Evolutionary conservation across 1,140 invertebrate species (phyloP), one percentile per base, ranked within the genome.

Genomic region (Drosophila pandora): DNA sequence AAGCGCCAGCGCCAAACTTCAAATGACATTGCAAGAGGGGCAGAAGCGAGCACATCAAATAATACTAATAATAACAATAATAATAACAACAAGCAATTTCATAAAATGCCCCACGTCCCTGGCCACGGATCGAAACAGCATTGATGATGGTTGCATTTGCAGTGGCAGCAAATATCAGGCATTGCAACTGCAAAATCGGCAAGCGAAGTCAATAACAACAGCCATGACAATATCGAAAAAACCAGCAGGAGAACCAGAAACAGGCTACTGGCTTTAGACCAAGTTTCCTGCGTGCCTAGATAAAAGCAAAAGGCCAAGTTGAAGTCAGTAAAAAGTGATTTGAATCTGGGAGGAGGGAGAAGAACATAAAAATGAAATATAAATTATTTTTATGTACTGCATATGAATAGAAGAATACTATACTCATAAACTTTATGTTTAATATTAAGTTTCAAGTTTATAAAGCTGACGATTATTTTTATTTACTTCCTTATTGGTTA

Each of bases 61-160:
- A 75, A 56, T 83, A 87, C 76, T 83, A 79, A 82, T 87, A 87
- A 87, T 83, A 87, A 87, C 79, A 69, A 87, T 89, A 87, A 82
- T 87, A 85, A 85, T 82, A 85, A 88, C 83, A 87, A 79, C 83
- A 79, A 88, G 84, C 83, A 76, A 83, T 87, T 87, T 76, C 63
- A 87, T 76, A 88, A 88, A 87, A 83, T 83, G 79, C 75, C 53
- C 70, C 82, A 88, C 83, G 83, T 83, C 81, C 59, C 21, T 48
- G 52, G 62, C 61, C 65, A 43, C 70, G 76, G 79, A 79, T 79
- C 75, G 75, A 70, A 73, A 25, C 34, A 48, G 55, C 63, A 59
- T 53, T 47, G 63, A 59, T 67, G 68, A 67, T 54, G 71, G 60
- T 65, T 56, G 47, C 55, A 55, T 47, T 65, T 43, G 34, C 53